A percentile compares a stretch with the other conserved stretches of the same genome.
Conservation (phyloP, 2,888 invertebrate genomes). For the Galerucella pusilla region DNA sequence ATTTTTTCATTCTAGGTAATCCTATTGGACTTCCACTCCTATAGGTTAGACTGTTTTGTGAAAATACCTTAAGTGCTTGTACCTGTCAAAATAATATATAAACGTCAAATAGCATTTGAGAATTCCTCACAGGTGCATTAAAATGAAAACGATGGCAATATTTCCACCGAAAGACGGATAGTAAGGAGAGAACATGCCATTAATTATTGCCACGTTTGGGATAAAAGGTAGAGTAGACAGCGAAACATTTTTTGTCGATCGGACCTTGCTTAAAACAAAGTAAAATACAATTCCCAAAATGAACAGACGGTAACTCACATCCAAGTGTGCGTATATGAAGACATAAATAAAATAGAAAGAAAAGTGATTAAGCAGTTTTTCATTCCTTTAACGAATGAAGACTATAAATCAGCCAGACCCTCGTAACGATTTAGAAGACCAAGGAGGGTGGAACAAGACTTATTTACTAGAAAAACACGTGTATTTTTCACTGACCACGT, state of each 20-base stretch:
- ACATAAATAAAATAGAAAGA: conserved; percentile 37
- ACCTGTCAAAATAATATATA: too few species aligned
- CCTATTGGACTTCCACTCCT: too few species aligned
- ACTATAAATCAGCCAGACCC: conserved; percentile 33
- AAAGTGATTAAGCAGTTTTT: conserved; percentile 33
- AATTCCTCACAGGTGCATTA: background rate
- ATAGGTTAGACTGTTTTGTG: too few species aligned
- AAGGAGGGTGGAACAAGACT: conserved; percentile 24
- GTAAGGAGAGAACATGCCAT: background rate
- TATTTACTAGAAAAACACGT: conserved; percentile 33
- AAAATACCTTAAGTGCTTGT: too few species aligned
- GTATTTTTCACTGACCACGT: conserved; percentile 32
- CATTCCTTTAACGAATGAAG: conserved; percentile 32
- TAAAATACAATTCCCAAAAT: conserved; percentile 19
- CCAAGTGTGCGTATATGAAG: conserved; percentile 30
- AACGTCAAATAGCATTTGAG: too few species aligned
- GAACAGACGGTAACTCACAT: conserved; percentile 22
- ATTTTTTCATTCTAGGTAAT: too few species aligned
- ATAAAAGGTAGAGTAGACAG: conserved; percentile 1
- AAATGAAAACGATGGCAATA: background rate
- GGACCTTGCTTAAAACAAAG: conserved; percentile 14
- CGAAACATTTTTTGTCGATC: conserved; percentile 4
- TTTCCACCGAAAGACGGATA: background rate
- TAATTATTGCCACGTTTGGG: background rate
- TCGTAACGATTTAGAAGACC: conserved; percentile 31